Base-by-base conservation (phyloP, 2,113 vertebrate genomes). In the Coreoperca whiteheadi region DNA sequence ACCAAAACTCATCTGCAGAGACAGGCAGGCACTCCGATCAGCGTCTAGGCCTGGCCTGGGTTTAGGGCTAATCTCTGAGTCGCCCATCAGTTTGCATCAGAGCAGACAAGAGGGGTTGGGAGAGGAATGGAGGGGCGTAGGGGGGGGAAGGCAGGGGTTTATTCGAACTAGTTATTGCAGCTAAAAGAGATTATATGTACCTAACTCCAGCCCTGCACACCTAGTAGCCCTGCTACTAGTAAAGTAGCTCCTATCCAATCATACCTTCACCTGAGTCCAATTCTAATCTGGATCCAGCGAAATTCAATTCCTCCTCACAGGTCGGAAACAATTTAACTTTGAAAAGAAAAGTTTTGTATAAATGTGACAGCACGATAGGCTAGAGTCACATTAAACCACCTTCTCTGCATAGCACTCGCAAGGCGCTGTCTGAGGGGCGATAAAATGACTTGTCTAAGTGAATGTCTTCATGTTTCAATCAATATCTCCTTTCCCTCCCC, bases 1-100 rank as follows among this genome's bases (percentile, higher is more conserved):
- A 98, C 97, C 98, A 99, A 96, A 97, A 96, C 91, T 99, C 98
- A 97, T 96, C 98, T 99, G 95, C 84, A 91, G 93, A 95, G 91
- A 94, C 89, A 93, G 87, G 87, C 88, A 86, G 87, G 87, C 88
- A 87, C 89, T 87, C 82, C 20, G 37, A 86, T 94, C 89, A 94
- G 86, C 68, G 92, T 92, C 92, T 79, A 28, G 34, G 88, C 86
- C 90, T 61, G 65, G 81, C 72, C 87, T 74, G 86, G 81, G 80
- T 68, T 85, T 32, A 74, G 74, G 82, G 77, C 79, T 70, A 37
- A 77, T 61, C 79, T 67, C 82, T 60, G 77, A 87, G 74, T 68
- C 32, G 43, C 79, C 83, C 59, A 65, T 83, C 74, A 73, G 65
- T 87, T 89, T 79, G 78, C 70, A 82, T 86, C 81, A 79, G 59